Percentiles rank a stretch among this genome's conserved stretches.
Evolutionary conservation across 2,113 vertebrate genomes (phyloP).

Genomic region (Pimephales promelas): DNA sequence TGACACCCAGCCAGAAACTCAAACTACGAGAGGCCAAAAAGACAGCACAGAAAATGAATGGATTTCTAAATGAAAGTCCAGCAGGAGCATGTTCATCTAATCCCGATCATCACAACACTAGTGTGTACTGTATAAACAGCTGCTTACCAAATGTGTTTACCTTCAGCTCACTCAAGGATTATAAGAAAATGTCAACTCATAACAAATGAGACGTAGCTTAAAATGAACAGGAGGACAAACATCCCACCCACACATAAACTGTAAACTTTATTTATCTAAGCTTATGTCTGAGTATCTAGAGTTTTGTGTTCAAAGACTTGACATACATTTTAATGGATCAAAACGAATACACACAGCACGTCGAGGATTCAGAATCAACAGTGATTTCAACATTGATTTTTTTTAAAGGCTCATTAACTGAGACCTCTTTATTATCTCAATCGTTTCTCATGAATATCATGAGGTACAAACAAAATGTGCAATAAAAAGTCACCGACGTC

Average conservation of each 20-base stretch:
- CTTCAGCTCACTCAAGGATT: conserved; percentile 5
- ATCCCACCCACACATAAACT: neutral
- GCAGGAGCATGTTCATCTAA: conserved; percentile 21
- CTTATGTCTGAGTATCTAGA: neutral
- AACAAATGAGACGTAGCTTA: conserved; percentile 1
- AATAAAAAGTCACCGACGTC: no score
- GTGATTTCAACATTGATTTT: neutral
- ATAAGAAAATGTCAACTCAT: conserved; percentile 1
- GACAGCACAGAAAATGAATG: neutral
- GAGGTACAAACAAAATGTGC: no score
- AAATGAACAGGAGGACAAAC: neutral
- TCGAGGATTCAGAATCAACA: neutral
- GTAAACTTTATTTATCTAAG: conserved; percentile 2
- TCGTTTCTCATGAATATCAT: neutral
- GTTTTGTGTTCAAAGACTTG: neutral
- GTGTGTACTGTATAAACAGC: neutral
- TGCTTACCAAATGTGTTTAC: conserved; percentile 28
- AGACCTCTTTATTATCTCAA: neutral
- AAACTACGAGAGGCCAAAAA: neutral
- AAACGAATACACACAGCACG: neutral
- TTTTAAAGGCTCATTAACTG: neutral
- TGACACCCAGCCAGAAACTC: neutral
- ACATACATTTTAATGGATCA: neutral
- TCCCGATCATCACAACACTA: no score
- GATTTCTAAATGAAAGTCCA: neutral